A percentile compares a stretch with the other conserved stretches of the same genome.
phyloP scores from a whole-genome alignment of 2,888 invertebrate species.

The Chromoteleia sp. region DNA sequence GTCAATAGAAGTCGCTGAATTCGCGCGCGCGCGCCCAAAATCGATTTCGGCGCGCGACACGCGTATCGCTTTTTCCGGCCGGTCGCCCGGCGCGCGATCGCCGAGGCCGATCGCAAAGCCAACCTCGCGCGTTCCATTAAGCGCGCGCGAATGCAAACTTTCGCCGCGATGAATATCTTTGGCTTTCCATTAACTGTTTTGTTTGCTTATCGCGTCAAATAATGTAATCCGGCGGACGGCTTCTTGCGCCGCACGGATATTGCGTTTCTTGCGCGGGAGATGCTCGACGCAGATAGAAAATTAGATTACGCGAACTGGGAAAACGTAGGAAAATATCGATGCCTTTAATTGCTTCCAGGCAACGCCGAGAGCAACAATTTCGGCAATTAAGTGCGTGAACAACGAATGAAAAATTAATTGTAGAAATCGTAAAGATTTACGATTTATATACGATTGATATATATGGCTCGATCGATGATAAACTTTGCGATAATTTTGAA shows the following conservation, averaged over 20 bases:
- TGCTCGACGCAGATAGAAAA: constrained; percentile 13
- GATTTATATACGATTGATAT: no score
- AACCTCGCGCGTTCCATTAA: constrained; percentile 38
- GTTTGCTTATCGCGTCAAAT: constrained; percentile 59
- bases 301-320: constrained; percentile 24
- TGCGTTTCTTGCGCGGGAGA: constrained; percentile 43
- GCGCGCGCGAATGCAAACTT: constrained; percentile 48
- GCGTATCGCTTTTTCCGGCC: constrained; percentile 50
- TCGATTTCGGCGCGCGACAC: constrained; percentile 44
- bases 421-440: no score
- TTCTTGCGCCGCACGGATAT: constrained; percentile 44
- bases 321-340: constrained; percentile 6
- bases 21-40: constrained; percentile 41
- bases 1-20: constrained; percentile 63
- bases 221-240: constrained; percentile 35
- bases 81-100: background rate
- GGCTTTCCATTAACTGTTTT: constrained; percentile 64
- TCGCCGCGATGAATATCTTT: constrained; percentile 59
- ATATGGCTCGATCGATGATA: no score
- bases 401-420: no score
- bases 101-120: constrained; percentile 3
- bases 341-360: constrained; percentile 6
- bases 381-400: background rate
- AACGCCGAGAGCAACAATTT: background rate
- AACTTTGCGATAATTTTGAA: no score